Percentiles rank a stretch among this genome's conserved stretches.
These are phyloP conservation scores for Tursiops truncatus DNA, from an alignment of 2,113 vertebrate species.

Conservation along the genomic window DNA sequence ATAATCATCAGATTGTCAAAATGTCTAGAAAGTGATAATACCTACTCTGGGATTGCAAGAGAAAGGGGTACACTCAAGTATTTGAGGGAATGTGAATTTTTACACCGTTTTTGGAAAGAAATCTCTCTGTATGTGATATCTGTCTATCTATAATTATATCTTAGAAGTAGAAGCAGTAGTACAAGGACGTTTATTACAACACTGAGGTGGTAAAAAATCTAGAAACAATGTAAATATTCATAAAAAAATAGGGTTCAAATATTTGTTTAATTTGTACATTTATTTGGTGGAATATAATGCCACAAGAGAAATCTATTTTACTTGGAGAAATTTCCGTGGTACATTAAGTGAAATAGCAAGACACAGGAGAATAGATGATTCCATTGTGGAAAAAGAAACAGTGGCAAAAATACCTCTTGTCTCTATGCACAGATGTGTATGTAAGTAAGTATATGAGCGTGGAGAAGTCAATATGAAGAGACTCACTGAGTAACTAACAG, in stretches of 20 bases:
- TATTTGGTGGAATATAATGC: neutral
- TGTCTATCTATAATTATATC: neutral
- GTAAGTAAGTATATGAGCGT: neutral
- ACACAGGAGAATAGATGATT: neutral
- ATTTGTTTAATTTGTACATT: neutral
- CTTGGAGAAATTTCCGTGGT: neutral
- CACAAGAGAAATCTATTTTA: neutral
- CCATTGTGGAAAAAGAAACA: neutral
- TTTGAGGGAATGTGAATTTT: neutral
- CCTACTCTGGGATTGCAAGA: neutral
- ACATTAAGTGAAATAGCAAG: neutral
- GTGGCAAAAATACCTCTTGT: neutral
- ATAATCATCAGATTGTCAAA: neutral
- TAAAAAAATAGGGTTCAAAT: neutral
- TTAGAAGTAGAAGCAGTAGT: neutral
- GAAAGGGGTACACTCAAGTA: neutral
- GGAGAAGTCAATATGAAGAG: neutral
- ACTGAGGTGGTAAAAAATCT: neutral
- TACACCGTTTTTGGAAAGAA: neutral
- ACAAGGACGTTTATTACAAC: neutral
- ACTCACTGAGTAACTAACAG: neutral
- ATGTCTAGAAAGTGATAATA: neutral
- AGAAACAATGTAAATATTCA: neutral
- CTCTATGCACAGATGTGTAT: too few relatives aligned
- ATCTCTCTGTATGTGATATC: neutral